Evolutionary conservation across 2,888 invertebrate species (phyloP).

Genomic region (Drosophila kanekoi): DNA sequence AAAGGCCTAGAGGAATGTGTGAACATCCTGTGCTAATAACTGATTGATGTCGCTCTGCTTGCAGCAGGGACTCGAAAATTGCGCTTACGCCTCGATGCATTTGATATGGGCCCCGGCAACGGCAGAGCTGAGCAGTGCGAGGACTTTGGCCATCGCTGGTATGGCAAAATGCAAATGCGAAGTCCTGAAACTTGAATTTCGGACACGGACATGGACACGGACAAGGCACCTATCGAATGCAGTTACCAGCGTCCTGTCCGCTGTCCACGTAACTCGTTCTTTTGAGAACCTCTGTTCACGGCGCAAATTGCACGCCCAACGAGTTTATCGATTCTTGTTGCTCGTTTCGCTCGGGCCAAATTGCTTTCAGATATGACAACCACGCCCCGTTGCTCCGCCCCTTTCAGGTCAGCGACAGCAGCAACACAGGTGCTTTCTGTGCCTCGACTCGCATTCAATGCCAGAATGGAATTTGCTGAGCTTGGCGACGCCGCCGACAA

Average conservation of each 20-base stretch:
- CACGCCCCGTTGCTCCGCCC: constrained; percentile 64
- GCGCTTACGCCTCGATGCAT: constrained; percentile 66
- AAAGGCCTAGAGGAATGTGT: neutral
- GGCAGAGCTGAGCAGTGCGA: constrained; percentile 1
- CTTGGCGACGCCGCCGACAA: constrained; percentile 36
- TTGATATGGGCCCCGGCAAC: constrained; percentile 32
- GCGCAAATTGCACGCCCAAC: constrained; percentile 79
- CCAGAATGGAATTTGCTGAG: constrained; percentile 56
- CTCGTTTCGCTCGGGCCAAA: constrained; percentile 66
- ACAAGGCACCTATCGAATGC: neutral
- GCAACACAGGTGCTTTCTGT: constrained; percentile 30
- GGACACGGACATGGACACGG: constrained; percentile 32
- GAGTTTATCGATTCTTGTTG: constrained; percentile 78
- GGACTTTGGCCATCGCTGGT: constrained; percentile 12
- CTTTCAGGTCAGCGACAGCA: constrained; percentile 67
- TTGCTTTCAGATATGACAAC: constrained; percentile 80
- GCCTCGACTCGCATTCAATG: constrained; percentile 54
- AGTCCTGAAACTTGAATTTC: constrained; percentile 64
- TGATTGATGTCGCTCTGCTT: constrained; percentile 62
- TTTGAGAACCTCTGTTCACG: constrained; percentile 51
- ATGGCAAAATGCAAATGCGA: constrained; percentile 61
- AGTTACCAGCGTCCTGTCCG: constrained; percentile 9
- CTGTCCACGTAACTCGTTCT: constrained; percentile 33
- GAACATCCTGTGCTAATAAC: constrained; percentile 65
- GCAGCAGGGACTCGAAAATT: constrained; percentile 49